Percentiles rank a stretch among this genome's conserved stretches.
These are phyloP conservation scores for Willisornis vidua DNA, from an alignment of 2,113 vertebrate genomes.

Conservation along the genomic window DNA sequence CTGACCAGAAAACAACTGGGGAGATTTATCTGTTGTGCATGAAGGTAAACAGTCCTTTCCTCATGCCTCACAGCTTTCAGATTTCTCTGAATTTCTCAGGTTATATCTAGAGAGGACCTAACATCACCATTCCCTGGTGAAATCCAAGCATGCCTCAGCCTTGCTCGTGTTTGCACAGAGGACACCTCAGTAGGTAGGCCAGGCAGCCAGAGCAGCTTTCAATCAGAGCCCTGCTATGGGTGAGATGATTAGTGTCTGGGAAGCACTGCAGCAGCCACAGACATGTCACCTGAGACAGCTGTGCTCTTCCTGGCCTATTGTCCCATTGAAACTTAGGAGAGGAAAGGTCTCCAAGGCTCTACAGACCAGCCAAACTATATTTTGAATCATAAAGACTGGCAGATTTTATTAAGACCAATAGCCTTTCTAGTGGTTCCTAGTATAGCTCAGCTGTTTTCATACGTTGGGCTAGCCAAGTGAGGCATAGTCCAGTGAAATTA, in stretches of 20 bases:
- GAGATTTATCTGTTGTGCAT: background rate
- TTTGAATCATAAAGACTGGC: background rate
- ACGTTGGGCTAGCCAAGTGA: background rate
- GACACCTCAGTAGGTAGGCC: background rate
- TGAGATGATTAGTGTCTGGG: rapidly evolving
- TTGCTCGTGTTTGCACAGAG: background rate
- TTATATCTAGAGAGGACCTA: background rate
- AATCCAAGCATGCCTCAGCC: rapidly evolving
- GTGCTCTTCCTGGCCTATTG: background rate
- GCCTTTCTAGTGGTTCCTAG: background rate
- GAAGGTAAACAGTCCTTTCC: background rate
- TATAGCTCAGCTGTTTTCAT: background rate
- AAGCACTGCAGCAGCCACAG: background rate
- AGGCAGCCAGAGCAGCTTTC: background rate
- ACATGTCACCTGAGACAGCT: background rate
- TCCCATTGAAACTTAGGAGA: background rate
- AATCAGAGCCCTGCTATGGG: background rate
- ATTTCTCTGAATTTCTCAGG: rapidly evolving
- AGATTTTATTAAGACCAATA: background rate
- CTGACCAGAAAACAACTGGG: background rate
- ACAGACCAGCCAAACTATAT: background rate
- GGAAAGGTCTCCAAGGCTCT: background rate
- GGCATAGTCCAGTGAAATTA: background rate
- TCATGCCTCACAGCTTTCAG: background rate
- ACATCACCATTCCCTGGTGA: background rate